Percentiles rank a stretch among this genome's conserved stretches.
Evolutionary conservation across 2,113 vertebrate species (phyloP).

Genomic region (Tretioscincus oriximinensis): DNA sequence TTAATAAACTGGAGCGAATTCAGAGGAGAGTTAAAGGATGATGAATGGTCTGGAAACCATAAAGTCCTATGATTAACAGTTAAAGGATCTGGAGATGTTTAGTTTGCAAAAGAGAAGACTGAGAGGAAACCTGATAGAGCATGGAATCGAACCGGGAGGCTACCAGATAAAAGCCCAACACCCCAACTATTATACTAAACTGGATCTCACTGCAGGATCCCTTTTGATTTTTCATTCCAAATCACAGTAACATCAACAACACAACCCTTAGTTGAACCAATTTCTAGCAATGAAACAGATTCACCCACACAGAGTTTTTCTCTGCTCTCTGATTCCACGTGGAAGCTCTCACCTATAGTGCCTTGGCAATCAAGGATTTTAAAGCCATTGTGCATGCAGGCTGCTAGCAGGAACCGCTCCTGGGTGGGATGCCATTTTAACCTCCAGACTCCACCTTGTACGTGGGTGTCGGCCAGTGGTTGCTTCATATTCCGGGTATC

Average conservation of each 20-base stretch:
- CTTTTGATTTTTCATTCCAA: neutral
- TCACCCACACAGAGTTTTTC: neutral
- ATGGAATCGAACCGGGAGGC: too few relatives aligned
- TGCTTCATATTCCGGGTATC: constrained; percentile 85
- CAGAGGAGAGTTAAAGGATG: too few relatives aligned
- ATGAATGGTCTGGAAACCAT: too few relatives aligned
- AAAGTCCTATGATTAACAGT: too few relatives aligned
- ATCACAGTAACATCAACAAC: neutral
- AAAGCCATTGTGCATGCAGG: constrained; percentile 92
- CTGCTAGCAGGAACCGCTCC: constrained; percentile 84
- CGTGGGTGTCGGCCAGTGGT: constrained; percentile 76
- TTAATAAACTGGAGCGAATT: too few relatives aligned
- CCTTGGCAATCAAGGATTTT: constrained; percentile 83
- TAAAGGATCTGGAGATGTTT: too few relatives aligned
- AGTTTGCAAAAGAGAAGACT: too few relatives aligned
- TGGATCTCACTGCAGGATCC: neutral
- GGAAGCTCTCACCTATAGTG: constrained; percentile 73
- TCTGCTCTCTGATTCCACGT: neutral
- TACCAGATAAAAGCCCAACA: too few relatives aligned
- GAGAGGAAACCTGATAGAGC: too few relatives aligned
- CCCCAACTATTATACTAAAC: too few relatives aligned
- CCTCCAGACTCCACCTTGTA: constrained; percentile 90
- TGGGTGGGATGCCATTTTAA: constrained; percentile 89
- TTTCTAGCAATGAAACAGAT: neutral
- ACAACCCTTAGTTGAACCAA: too few relatives aligned